Evolutionary conservation across 2,888 invertebrate species (phyloP), one percentile per base, ranked within the genome.

Genomic region (Drosophila austrosaltans): DNA sequence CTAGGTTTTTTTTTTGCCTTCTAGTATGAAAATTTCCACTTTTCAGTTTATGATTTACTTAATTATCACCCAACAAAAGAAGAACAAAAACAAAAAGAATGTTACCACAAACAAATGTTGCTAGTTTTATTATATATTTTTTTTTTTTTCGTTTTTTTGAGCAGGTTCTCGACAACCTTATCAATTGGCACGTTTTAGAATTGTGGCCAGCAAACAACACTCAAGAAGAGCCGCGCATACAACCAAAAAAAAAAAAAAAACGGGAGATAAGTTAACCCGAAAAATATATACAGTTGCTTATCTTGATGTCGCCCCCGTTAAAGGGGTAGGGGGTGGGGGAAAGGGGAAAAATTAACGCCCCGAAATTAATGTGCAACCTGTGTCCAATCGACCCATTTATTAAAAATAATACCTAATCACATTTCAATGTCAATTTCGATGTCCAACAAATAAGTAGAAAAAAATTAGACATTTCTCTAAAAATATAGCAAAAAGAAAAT

Each of bases 391-490:
- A 79, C 70, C 77, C 60, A 82, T 70, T 81, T 84, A 63, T 66
- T 60, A 72, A 68, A 78, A 64, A 66, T 44, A 58, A 70, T 48
- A 73, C 73, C 64, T 69, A 76, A 85, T 78, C 80, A 20, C 62
- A 63, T 60, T 69, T 82, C 76, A 87, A 78, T 85, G 87, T 76
- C 87, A 85, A 69, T 69, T 68, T 62, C 69, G 56, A 63, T 76
- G 61, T 69, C 54, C 16, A 66, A 32, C 56, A 61, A 58, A 22
- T 36, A 48, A 25, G 42, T 66, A 39, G 0, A 36, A 36, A 39
- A 72, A 70, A 54, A 16, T 3, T 48, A 69, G 58, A 63, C 54
- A 70, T 63, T 53, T 59, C 54, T 60, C 36, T 12, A 40, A 48
- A 56, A 40, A 54, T 22, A 22, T 12, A 22, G 44, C 3, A 16